Evolutionary conservation across 2,888 invertebrate species (phyloP).

Genomic region (Periphyllus acericola): DNA sequence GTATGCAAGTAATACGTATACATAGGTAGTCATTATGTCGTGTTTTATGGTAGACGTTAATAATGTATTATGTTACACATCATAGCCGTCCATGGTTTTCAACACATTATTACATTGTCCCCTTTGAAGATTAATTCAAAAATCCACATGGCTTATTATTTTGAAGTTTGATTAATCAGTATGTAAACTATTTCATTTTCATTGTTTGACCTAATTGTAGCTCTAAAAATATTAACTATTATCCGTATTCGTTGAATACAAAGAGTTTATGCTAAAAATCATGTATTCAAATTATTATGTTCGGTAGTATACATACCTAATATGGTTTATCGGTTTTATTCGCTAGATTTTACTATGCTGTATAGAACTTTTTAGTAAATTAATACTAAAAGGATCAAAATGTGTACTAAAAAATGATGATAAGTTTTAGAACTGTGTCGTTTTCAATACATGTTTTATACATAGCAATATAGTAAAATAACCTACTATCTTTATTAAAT

Average conservation of each 20-base stretch:
- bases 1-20: not conserved
- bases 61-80: not conserved
- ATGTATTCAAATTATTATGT: not conserved
- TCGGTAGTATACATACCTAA: not conserved
- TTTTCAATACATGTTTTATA: not conserved
- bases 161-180: slow-evolving; percentile 2
- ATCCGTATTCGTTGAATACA: not conserved
- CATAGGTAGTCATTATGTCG: not conserved
- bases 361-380: not conserved
- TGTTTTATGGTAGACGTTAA: not conserved
- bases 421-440: not conserved
- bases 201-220: slow-evolving; percentile 10
- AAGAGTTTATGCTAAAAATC: slow-evolving; percentile 15
- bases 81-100: not conserved
- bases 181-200: not conserved
- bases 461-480: not conserved
- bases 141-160: not conserved
- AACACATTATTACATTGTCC: not conserved
- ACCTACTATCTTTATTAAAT: not conserved
- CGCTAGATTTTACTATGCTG: not conserved
- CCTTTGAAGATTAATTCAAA: not conserved
- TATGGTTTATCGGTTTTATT: not conserved
- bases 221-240: not conserved
- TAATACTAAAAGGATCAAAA: not conserved
- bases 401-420: not conserved